Evolutionary conservation across 1,140 invertebrate genomes (phyloP).

Genomic region (Maconellicoccus hirsutus): DNA sequence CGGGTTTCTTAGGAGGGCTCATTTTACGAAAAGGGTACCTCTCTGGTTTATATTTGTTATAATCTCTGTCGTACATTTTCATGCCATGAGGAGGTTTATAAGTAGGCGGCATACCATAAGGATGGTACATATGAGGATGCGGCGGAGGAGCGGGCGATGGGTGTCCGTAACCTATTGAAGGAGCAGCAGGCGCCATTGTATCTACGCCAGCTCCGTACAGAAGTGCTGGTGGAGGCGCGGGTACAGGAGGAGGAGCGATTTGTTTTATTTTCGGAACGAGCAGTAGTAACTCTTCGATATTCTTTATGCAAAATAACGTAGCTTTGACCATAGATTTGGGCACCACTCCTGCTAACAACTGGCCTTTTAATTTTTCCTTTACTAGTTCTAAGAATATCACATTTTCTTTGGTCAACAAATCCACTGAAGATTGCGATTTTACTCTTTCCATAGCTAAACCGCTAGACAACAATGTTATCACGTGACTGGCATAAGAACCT

Average conservation of each 20-base stretch:
- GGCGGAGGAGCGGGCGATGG: not conserved
- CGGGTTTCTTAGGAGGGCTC: not conserved
- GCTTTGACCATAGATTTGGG: constrained; percentile 47
- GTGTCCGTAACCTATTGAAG: not conserved
- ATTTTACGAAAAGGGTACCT: not conserved
- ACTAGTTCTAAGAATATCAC: constrained; percentile 65
- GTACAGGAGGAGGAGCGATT: not conserved
- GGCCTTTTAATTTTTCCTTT: constrained; percentile 73
- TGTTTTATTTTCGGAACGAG: constrained; percentile 28
- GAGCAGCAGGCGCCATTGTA: not conserved
- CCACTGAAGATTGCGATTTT: constrained; percentile 53
- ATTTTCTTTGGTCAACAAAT: constrained; percentile 54
- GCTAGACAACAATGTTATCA: constrained; percentile 56
- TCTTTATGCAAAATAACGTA: constrained; percentile 42
- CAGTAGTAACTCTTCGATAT: constrained; percentile 30
- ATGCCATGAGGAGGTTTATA: not conserved
- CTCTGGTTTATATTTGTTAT: not conserved
- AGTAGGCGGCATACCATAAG: not conserved
- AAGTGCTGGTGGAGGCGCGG: not conserved
- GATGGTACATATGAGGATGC: not conserved
- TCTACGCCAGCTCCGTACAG: not conserved
- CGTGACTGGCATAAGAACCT: constrained; percentile 63
- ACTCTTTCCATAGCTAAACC: constrained; percentile 63
- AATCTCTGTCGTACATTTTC: not conserved
- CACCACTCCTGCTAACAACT: constrained; percentile 61